Conservation (phyloP, 2,113 vertebrate species). For the Recurvirostra avosetta region DNA sequence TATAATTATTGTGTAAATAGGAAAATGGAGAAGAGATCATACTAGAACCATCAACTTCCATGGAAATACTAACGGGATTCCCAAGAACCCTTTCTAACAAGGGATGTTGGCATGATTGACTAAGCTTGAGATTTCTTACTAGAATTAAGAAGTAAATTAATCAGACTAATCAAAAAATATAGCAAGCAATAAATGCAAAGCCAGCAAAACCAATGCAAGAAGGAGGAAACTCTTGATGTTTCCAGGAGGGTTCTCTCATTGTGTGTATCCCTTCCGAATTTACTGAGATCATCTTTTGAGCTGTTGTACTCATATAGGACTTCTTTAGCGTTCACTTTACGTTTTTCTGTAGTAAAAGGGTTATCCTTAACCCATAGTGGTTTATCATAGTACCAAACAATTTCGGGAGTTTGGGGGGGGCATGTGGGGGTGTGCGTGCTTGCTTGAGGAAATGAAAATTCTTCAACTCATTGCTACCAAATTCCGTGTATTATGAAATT, state of each 20-base stretch:
- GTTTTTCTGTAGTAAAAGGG: neutral
- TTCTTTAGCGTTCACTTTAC: neutral
- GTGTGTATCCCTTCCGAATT: neutral
- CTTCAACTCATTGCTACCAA: neutral
- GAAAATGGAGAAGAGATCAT: neutral
- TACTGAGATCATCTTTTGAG: neutral
- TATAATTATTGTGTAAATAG: neutral
- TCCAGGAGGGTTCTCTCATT: neutral
- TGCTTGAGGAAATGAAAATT: neutral
- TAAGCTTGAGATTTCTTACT: neutral
- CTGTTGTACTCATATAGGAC: neutral
- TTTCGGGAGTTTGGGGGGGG: neutral
- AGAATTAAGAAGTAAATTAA: neutral
- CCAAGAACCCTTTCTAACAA: neutral
- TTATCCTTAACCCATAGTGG: neutral
- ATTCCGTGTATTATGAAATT: neutral
- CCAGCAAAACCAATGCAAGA: neutral
- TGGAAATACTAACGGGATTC: neutral
- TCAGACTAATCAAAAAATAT: neutral
- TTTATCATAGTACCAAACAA: neutral
- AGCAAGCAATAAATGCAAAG: neutral
- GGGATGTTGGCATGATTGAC: neutral
- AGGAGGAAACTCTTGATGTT: neutral
- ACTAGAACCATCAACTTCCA: neutral
- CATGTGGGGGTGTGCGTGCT: neutral